Base-by-base conservation (phyloP, 1,140 invertebrate genomes). In the Drosophila pachea region DNA sequence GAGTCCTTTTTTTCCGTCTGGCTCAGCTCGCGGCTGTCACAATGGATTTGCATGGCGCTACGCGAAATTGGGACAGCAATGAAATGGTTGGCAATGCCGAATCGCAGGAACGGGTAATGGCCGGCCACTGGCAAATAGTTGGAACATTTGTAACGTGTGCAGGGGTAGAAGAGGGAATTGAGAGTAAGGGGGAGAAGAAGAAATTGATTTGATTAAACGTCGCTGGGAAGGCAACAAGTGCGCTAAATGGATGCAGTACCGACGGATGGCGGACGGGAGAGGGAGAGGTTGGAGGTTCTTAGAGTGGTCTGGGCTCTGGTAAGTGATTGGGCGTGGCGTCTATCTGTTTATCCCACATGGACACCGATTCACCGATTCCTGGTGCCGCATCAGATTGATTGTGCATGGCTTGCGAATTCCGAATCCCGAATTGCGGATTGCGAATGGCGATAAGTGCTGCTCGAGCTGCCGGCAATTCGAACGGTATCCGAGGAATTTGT, bases 201-300 rank as follows among this genome's bases (percentile, higher is more conserved):
- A 63, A 76, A 60, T 77, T 74, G 75, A 82, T 78, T 82, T 75
- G 78, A 82, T 82, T 82, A 82, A 83, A 78, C 59, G 75, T 48
- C 49, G 73, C 53, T 29, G 60, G 35, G n/a, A 22, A 56, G 45
- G 73, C 77, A 79, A 79, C 77, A 79, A 81, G 77, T 79, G 77
- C 33, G 42, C 49, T 42, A 64, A 68, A 54, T 68, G 59, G 45
- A 42, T 55, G 58, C 22, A 29, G 32, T 1, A n/a, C n/a, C 4
- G 12, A 42, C 7, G 7, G 8, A 16, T 2, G 43, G 9, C 16
- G 22, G 7, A 29, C 4, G 16, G 11, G 11, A 5, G 16, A 11
- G 43, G 29, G 4, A 3, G 8, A 3, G 45, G 47, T 11, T 7
- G 16, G 7, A 8, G 16, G 54, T 16, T n/a, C n/a, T n/a, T n/a